Base-by-base conservation (phyloP, 2,113 vertebrate species). In the Vulpes vulpes region DNA sequence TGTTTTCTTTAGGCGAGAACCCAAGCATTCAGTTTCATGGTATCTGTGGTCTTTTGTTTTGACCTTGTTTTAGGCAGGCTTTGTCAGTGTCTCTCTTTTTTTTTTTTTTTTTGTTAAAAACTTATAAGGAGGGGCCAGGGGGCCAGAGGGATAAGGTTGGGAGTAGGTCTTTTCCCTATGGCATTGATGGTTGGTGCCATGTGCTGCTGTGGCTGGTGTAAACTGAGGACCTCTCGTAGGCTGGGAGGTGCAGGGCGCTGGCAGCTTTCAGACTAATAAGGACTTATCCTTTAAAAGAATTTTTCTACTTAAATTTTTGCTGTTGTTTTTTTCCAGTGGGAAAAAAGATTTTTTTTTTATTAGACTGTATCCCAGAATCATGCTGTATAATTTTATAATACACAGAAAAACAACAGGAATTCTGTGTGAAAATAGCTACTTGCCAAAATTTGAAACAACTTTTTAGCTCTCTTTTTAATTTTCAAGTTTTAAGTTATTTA, bases 211-310 rank as follows among this genome's bases (percentile, higher is more conserved):
- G 76, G 89, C n/a, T 15, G 8, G 30, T 19, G 25, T 9, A 1
- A n/a, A 3, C 30, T 2, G 30, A 19, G 10, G 69, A 35, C 60
- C 4, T 2, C 30, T 25, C 22, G 19, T 0, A 15, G 38, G 27
- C 23, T 22, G n/a, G 16, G 3, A 7, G 19, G 5, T 35, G 51
- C 12, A 1, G 27, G 79, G 1, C 23, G 0, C 6, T 0, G 25
- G 55, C 7, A 81, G 25, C 51, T 49, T 64, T 84, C 35, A 25
- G 22, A 38, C n/a, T 11, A 9, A 14, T 4, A 23, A 64, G 14
- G 16, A 23, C 12, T 30, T 89, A n/a, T 87, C 17, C 20, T 87
- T 67, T 43, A 12, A 25, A 43, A 87, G 17, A 73, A 10, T 51
- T 55, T n/a, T 49, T 35, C 14, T 82, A 11, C 22, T 55, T 88